Conservation (phyloP, 2,113 vertebrate genomes). For the Rana temporaria region DNA sequence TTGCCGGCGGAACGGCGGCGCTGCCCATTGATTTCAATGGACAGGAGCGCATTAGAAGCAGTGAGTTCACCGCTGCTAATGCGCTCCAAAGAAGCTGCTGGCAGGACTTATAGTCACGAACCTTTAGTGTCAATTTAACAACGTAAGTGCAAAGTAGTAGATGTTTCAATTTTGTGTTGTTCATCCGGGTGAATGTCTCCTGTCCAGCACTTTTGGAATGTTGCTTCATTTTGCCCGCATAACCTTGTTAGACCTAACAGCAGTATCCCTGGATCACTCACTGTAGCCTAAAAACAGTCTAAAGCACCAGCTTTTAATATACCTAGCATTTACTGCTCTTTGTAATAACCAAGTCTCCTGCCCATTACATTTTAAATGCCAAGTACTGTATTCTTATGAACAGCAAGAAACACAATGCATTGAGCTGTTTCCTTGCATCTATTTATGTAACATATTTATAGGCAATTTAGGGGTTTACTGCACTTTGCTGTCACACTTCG, state of each 20-base stretch:
- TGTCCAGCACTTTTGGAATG: too few species aligned
- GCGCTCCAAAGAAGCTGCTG: too few species aligned
- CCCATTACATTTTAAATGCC: slow-evolving; percentile 28
- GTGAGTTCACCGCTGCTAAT: too few species aligned
- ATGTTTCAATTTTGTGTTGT: too few species aligned
- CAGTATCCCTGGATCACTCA: neutral
- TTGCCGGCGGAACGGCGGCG: too few species aligned
- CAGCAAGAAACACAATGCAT: slow-evolving; percentile 22
- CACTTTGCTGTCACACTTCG: slow-evolving; percentile 42
- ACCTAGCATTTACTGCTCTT: slow-evolving; percentile 9
- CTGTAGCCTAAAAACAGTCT: neutral
- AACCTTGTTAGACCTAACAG: neutral
- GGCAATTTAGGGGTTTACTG: slow-evolving; percentile 35
- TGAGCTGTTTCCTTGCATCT: slow-evolving; percentile 31
- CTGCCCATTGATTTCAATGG: too few species aligned
- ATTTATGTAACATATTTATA: slow-evolving; percentile 49
- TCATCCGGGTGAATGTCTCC: too few species aligned
- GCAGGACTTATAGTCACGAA: too few species aligned
- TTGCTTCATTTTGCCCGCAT: too few species aligned
- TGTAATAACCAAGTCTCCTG: slow-evolving; percentile 23
- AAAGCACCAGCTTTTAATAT: neutral
- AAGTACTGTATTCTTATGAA: slow-evolving; percentile 3
- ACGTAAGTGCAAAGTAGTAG: too few species aligned
- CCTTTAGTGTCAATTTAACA: too few species aligned
- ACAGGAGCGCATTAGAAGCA: too few species aligned